These are phyloP conservation scores for Heteractis magnifica DNA, from an alignment of 92 coral and sea anemone genomes.

Conservation along the genomic window DNA sequence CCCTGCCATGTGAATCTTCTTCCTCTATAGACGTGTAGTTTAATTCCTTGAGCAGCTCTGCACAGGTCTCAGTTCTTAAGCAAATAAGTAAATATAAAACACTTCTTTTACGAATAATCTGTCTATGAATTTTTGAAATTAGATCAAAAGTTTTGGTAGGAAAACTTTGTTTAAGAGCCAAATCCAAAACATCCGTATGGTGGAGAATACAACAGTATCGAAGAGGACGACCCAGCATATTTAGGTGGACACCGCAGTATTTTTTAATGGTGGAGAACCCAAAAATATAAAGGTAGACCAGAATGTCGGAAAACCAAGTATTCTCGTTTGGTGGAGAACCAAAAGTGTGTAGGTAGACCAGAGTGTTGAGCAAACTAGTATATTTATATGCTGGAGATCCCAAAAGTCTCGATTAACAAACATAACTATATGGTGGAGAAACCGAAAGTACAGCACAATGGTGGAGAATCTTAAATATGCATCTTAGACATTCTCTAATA, in stretches of 20 bases:
- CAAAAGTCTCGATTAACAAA: too few relatives aligned
- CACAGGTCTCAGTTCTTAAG: constrained; percentile 69
- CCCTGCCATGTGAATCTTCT: constrained; percentile 82
- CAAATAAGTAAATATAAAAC: too few relatives aligned
- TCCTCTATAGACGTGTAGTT: constrained; percentile 71
- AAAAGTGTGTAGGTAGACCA: background rate
- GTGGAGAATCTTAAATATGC: background rate
- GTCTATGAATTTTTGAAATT: too few relatives aligned
- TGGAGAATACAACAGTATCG: background rate
- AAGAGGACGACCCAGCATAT: background rate
- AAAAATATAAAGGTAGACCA: background rate
- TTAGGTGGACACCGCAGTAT: too few relatives aligned
- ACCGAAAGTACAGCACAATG: background rate
- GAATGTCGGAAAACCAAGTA: background rate
- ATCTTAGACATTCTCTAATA: background rate
- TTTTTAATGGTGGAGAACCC: too few relatives aligned
- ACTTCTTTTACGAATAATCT: too few relatives aligned
- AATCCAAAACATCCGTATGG: background rate
- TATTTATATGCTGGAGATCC: background rate
- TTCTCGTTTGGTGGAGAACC: background rate
- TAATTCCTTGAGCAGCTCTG: constrained; percentile 78
- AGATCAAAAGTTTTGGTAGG: too few relatives aligned
- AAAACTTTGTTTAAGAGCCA: too few relatives aligned
- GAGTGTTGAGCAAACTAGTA: background rate
- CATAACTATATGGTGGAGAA: background rate